These are phyloP conservation scores for Hydrochoerus hydrochaeris DNA, from an alignment of 2,113 vertebrate species.

Conservation along the genomic window DNA sequence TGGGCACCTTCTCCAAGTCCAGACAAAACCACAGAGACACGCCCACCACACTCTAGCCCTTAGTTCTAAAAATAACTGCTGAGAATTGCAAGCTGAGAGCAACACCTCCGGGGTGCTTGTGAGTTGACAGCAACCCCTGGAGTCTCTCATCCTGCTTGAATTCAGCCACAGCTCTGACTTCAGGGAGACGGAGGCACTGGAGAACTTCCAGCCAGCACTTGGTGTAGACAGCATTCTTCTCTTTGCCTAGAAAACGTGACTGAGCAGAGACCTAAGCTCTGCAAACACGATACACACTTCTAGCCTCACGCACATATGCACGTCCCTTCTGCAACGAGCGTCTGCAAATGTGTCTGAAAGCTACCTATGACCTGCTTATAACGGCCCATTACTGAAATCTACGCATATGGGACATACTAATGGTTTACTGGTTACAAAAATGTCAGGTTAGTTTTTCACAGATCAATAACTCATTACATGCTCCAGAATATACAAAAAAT, in stretches of 20 bases:
- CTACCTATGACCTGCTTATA: background rate
- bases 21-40: background rate
- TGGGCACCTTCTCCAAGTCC: background rate
- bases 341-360: background rate
- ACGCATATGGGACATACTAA: slow-evolving; percentile 44
- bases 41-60: too few species aligned
- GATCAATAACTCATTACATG: slow-evolving; percentile 80
- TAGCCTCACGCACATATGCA: background rate
- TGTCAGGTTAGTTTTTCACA: slow-evolving; percentile 69
- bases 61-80: slow-evolving; percentile 18
- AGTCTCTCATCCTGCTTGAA: background rate
- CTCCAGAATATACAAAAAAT: slow-evolving; percentile 69
- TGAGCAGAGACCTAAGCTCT: background rate
- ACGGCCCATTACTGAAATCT: background rate
- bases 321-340: background rate
- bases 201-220: background rate
- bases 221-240: background rate
- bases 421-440: slow-evolving; percentile 64
- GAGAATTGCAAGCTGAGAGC: background rate
- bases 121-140: background rate
- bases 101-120: background rate
- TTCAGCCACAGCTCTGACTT: background rate
- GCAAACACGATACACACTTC: background rate
- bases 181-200: background rate
- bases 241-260: background rate